Percentiles rank a stretch among this genome's conserved stretches.
Evolutionary conservation across 1,140 invertebrate genomes (phyloP).

Genomic region (Pogonus chalceus): DNA sequence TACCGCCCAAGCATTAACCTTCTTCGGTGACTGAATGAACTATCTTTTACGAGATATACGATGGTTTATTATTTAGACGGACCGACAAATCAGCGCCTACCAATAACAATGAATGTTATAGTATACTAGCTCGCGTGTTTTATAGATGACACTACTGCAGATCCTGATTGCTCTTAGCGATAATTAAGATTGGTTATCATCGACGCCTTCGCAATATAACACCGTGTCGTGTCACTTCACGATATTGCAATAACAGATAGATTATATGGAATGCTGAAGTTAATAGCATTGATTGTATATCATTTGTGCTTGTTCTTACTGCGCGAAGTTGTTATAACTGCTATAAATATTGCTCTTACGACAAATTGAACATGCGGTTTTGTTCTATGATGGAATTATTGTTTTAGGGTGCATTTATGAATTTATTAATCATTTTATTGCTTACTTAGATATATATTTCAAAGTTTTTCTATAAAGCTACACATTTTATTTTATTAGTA

Average conservation of each 20-base stretch:
- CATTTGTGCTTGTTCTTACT: too few relatives aligned
- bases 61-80: slow-evolving; percentile 1
- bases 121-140: neutral
- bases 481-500: too few relatives aligned
- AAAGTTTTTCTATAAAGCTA: too few relatives aligned
- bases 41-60: slow-evolving; percentile 3
- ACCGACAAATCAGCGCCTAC: neutral
- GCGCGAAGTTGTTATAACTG: too few relatives aligned
- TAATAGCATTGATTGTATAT: neutral
- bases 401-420: too few relatives aligned
- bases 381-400: too few relatives aligned
- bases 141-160: neutral
- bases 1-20: slow-evolving; percentile 1
- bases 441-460: too few relatives aligned
- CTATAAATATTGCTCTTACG: too few relatives aligned
- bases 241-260: too few relatives aligned
- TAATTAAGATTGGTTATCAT: neutral
- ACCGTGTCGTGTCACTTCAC: too few relatives aligned
- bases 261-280: neutral
- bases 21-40: neutral
- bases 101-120: neutral
- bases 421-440: too few relatives aligned
- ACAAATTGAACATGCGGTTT: too few relatives aligned
- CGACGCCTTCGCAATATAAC: neutral
- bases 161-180: neutral